Evolutionary conservation across 2,113 vertebrate genomes (phyloP).

Genomic region (Hippopotamus amphibius): DNA sequence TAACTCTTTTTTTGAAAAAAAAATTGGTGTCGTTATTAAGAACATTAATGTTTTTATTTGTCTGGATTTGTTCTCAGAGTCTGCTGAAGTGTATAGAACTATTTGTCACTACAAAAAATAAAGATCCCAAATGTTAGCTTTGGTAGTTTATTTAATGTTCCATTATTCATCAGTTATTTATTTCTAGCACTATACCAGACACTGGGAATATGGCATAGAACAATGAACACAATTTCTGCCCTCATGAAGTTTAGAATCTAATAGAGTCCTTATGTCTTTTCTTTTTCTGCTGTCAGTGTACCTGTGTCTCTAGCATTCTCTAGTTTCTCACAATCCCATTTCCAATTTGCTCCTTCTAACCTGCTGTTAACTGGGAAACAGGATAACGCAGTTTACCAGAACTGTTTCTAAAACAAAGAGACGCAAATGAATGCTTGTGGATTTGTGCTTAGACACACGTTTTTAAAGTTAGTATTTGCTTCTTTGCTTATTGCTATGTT

Average conservation of each 20-base stretch:
- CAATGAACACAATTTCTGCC: background rate
- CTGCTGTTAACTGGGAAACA: background rate
- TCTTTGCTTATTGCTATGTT: conserved; percentile 16
- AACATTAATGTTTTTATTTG: conserved; percentile 35
- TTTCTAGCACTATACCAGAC: background rate
- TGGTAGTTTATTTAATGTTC: conserved; percentile 8
- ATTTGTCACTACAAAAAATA: conserved; percentile 16
- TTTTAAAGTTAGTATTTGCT: conserved; percentile 27
- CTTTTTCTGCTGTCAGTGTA: background rate
- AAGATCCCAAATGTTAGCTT: background rate
- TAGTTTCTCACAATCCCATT: background rate
- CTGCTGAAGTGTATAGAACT: background rate
- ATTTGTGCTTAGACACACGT: background rate
- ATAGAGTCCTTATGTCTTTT: background rate
- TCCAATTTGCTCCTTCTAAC: background rate
- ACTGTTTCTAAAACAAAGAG: background rate
- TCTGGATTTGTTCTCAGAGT: background rate
- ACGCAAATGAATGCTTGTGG: background rate
- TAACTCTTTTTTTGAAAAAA: conserved; percentile 24
- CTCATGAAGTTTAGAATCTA: background rate
- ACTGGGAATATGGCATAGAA: background rate
- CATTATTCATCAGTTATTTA: background rate
- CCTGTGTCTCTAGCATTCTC: background rate
- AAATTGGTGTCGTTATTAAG: conserved; percentile 33
- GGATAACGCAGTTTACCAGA: background rate